Evolutionary conservation across 2,797 vertebrate genomes (phyloP), one percentile per base, ranked within the genome.

Genomic region (Linurgus olivaceus): DNA sequence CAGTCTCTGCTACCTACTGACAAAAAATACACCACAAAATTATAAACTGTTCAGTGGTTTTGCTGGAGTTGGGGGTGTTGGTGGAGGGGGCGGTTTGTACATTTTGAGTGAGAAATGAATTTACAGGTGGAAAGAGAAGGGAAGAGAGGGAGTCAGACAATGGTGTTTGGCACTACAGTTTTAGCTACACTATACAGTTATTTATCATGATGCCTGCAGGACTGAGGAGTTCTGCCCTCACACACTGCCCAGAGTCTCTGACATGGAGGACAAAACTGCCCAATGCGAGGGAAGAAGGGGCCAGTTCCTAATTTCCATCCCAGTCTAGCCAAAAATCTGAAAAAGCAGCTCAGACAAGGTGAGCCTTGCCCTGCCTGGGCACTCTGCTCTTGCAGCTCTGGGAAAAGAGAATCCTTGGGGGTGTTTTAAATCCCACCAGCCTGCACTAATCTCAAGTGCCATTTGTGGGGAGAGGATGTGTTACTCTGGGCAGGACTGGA

Each of bases 1-100:
- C 97, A 98, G 97, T 98, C 98, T 98, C 97, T 98, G 97, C 98
- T 98, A 98, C 97, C 98, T 98, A 98, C 98, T 97, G 97, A 98
- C 98, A 98, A 98, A 98, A 98, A 97, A 98, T 98, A 98, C 98
- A 98, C 97, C 98, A 98, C 98, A 90, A 96, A 98, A 97, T 98
- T 98, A 98, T 97, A 98, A 98, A 98, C 97, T 97, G 95, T 96
- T 98, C 97, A 97, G 97, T 96, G 81, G 95, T 97, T 78, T 91
- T 81, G 85, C 96, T 97, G 94, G 96, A 96, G 96, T 94, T 75
- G 12, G 67, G 90, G 74, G 26, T 73, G 82, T 65, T n/a, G 94
- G 75, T 67, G 89, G 86, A 88, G 52, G 91, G 79, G 83, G 80
- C 51, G 93, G 95, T 97, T 97, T 97, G 88, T 98, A 97, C 88